Evolutionary conservation across 2,797 vertebrate species (phyloP).

Genomic region (Mus minutoides): DNA sequence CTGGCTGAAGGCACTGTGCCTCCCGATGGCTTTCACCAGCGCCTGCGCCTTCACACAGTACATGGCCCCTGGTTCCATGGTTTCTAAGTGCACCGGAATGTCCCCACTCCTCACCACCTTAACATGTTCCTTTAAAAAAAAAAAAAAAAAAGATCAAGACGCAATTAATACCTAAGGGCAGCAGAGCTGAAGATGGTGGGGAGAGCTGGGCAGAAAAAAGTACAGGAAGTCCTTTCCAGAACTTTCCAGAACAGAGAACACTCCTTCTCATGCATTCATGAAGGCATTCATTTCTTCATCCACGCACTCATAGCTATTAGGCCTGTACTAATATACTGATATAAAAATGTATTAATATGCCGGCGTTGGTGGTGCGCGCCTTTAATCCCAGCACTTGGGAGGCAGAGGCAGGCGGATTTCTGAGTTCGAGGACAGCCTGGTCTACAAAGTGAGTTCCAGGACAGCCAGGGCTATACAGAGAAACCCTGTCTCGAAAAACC

Average conservation of each 20-base stretch:
- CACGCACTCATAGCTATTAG: neutral
- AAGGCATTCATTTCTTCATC: neutral
- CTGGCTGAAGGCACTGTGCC: constrained; percentile 85
- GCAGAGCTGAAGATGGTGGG: neutral
- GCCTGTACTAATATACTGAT: neutral
- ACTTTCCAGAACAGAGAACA: neutral
- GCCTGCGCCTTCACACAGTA: constrained; percentile 88
- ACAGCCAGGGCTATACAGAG: no score
- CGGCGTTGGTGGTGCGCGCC: no score
- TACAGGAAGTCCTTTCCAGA: neutral
- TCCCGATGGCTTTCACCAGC: constrained; percentile 78
- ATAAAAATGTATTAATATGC: neutral
- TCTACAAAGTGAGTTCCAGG: no score
- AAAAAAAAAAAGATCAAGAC: constrained; percentile 29
- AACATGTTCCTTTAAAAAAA: constrained; percentile 80
- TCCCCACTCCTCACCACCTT: constrained; percentile 74
- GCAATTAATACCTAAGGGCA: neutral
- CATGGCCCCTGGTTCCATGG: constrained; percentile 80
- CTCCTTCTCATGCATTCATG: neutral
- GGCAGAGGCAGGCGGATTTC: no score
- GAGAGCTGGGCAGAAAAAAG: neutral
- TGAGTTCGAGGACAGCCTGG: no score
- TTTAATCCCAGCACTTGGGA: no score
- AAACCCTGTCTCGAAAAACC: no score
- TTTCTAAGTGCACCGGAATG: constrained; percentile 77